Evolutionary conservation across 2,888 invertebrate genomes (phyloP), one percentile per base, ranked within the genome.

Genomic region (Acrobeloides nanus): DNA sequence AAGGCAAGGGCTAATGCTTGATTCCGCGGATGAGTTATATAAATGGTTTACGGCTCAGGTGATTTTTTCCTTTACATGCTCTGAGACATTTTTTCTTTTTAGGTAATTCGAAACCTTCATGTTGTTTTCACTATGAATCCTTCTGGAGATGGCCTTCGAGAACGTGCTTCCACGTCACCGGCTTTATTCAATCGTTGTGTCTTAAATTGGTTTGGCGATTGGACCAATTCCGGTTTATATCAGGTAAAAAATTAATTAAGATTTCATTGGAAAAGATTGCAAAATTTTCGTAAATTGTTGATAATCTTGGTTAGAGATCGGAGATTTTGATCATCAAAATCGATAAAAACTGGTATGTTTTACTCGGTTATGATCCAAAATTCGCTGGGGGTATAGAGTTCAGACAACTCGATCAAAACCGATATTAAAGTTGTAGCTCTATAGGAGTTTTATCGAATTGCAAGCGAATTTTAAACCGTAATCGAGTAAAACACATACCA

Each of bases 121-220:
- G 97, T 99, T 8, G 97, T 99, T 35, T 99, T 99, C 78, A 99
- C 97, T 0, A 99, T 99, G 97, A 99, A 99, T 79, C 97, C 97
- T 7, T 92, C 90, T 1, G 88, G 92, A 0, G 93, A 97, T 74
- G 97, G 95, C 0, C 81, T 99, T 34, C 93, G 97, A 76, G 95
- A 95, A 77, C 82, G 95, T 55, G 97, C 97, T 0, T 89, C 97
- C 8, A 99, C 97, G 0, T 97, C 97, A 4, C 97, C 97, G 25
- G 97, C 97, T 4, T 80, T 97, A 48, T 97, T 97, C 81, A 99
- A 97, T 80, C 83, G 95, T 76, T 97, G 95, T 76, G 95, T 97
- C 10, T 82, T 97, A 65, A 95, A 97, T 77, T 95, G 95, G 95
- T 95, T 97, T 76, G 97, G 97, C 10, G 97, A 99, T 76, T 99